Base-by-base conservation (phyloP, 2,113 vertebrate species). In the Xenopus borealis region DNA sequence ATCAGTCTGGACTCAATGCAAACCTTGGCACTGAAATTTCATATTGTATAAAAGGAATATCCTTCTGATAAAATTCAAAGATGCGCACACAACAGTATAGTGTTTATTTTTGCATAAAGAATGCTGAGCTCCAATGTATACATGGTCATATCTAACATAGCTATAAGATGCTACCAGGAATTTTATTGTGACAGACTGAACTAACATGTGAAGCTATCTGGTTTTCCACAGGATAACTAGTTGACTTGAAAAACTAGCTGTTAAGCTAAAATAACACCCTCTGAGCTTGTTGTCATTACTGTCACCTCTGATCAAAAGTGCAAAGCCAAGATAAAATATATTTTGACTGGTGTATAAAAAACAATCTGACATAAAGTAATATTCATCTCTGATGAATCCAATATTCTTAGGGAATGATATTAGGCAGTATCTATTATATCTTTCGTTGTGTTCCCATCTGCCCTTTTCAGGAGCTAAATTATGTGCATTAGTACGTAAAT, bases 401-500 rank as follows among this genome's bases (percentile, higher is more conserved):
- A 99, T 99, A 98, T 99, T 98, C 97, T 95, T 97, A 94, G 95
- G 95, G 95, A 98, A 98, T 95, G 94, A 96, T 95, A 97, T 98
- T 98, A 98, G 94, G 93, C 92, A 82, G 94, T 97, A 98, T 98
- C 96, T 98, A 98, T 98, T 98, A 97, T 96, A 98, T 98, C 94
- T 96, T 96, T 95, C 95, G 98, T 96, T 98, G 96, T 98, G 96
- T 97, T 98, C 96, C 95, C 97, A 97, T 99, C 96, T 99, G 97
- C 96, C 97, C 96, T 98, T 98, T 98, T 96, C 95, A 96, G 94
- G 95, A 95, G 96, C 95, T 98, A 97, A 99, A 99, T 99, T 95
- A 98, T 96, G 95, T 95, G 96, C 97, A 99, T 99, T 99, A 99
- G 97, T 96, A 98, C 95, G 92, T 98, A 98, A 99, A 98, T 98